A percentile compares a stretch with the other conserved stretches of the same genome.
Conservation (phyloP, 37 sponge, comb jelly and placozoan genomes). For the Axinella damicornis region DNA sequence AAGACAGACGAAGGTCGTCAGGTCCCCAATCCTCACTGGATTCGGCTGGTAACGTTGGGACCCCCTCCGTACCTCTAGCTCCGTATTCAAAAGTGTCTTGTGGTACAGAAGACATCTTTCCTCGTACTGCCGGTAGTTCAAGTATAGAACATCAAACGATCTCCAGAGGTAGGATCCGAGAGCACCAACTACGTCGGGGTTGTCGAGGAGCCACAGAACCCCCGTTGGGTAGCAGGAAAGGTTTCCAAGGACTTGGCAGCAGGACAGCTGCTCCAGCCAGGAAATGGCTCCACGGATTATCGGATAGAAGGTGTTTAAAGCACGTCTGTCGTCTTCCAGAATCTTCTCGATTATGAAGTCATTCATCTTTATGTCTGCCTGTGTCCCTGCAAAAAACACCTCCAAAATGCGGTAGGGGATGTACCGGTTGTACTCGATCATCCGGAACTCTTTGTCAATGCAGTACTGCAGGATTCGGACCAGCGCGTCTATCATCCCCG, state of each 20-base stretch:
- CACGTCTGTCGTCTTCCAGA: not conserved
- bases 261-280: constrained; percentile 7
- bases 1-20: constrained; percentile 16
- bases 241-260: constrained; percentile 22
- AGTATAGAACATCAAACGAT: constrained; percentile 5
- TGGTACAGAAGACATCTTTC: constrained; percentile 8
- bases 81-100: not conserved
- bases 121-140: constrained; percentile 12
- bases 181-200: constrained; percentile 22
- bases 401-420: constrained; percentile 36
- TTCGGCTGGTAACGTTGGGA: not conserved
- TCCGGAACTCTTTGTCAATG: constrained; percentile 6
- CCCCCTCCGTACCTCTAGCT: not conserved
- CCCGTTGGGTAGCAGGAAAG: constrained; percentile 35
- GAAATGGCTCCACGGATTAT: constrained; percentile 12
- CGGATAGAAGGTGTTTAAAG: not conserved
- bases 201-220: constrained; percentile 11
- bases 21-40: not conserved
- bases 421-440: constrained; percentile 43
- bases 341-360: not conserved
- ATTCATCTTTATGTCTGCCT: not conserved
- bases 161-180: constrained; percentile 27
- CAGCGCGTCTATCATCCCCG: constrained; percentile 25
- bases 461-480: constrained; percentile 22
- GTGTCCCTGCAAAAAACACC: constrained; percentile 29